phyloP scores from a whole-genome alignment of 1,140 invertebrate species.

The Lithobius niger region DNA sequence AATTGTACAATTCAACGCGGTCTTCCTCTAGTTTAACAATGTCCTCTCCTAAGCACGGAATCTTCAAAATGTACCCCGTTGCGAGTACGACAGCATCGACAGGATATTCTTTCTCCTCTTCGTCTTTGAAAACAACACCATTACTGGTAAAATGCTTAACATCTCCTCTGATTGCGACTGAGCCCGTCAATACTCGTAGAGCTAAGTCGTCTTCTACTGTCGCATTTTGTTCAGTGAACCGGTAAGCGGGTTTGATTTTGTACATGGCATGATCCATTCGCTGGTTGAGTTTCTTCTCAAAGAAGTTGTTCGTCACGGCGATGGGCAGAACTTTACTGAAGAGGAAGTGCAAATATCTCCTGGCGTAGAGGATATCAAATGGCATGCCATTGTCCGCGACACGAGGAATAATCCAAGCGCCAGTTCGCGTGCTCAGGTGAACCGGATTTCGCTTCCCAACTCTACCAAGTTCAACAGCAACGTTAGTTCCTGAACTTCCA shows the following conservation, averaged over 20 bases:
- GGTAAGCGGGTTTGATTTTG: conserved; percentile 34
- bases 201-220: conserved; percentile 43
- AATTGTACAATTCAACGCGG: conserved; percentile 8
- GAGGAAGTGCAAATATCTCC: conserved; percentile 11
- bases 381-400: conserved; percentile 29
- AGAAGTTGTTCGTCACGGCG: conserved; percentile 12
- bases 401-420: conserved; percentile 35
- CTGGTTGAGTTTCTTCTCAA: conserved; percentile 17
- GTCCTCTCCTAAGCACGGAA: conserved; percentile 16
- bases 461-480: conserved; percentile 36
- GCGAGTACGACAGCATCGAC: conserved; percentile 17
- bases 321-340: conserved; percentile 13
- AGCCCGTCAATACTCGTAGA: conserved; percentile 36
- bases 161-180: conserved; percentile 25
- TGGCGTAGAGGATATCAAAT: conserved; percentile 20
- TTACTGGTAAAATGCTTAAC: conserved; percentile 14
- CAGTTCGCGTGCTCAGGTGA: conserved; percentile 35
- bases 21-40: neutral
- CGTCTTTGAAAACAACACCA: conserved; percentile 32
- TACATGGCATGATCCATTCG: conserved; percentile 38
- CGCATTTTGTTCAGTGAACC: conserved; percentile 35
- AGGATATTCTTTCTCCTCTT: conserved; percentile 13
- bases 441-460: conserved; percentile 18
- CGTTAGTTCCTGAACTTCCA: conserved; percentile 41
- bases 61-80: conserved; percentile 15